Evolutionary conservation across 2,888 invertebrate species (phyloP), one percentile per base, ranked within the genome.

Genomic region (Trichopoda pennipes): DNA sequence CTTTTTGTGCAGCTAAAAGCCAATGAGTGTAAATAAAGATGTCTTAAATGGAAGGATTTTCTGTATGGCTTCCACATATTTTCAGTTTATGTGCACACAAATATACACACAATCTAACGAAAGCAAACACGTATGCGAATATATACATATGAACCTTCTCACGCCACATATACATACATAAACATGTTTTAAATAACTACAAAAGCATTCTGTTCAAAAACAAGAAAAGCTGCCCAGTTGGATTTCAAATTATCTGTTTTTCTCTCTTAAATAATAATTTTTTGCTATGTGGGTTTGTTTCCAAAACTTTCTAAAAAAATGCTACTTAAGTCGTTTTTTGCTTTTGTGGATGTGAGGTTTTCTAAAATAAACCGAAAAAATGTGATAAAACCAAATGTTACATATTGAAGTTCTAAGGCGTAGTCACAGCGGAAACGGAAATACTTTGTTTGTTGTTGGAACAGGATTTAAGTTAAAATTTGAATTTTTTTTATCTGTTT

Each of bases 381-480:
- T 23, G n/a, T n/a, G 38, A 61, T 53, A 42, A 58, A 32, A 44
- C 23, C 55, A 68, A 47, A 47, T 35, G 4, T 4, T 17, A 44
- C 21, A 66, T 58, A 19, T 44, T 61, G 53, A 78, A 64, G 28
- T n/a, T 28, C 58, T 68, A 60, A 74, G 69, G 53, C 23, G 44
- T 38, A 61, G 73, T 58, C 81, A 70, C 83, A 80, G 85, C 85
- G 84, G 85, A 84, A 85, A 81, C 85, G 85, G 84, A 85, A 83
- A 81, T 77, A 76, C 66, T 60, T 76, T 56, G 47, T 79, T 14
- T 38, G 21, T 53, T 23, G 21, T 17, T 63, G 53, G n/a, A 1
- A n/a, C n/a, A n/a, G 28, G 32, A 23, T n/a, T 70, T 14, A 56
- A 35, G 51, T 73, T 28, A 8, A 55, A 42, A 61, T 68, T 74